phyloP scores from a whole-genome alignment of 2,888 invertebrate genomes.

The Agriotes lineatus region DNA sequence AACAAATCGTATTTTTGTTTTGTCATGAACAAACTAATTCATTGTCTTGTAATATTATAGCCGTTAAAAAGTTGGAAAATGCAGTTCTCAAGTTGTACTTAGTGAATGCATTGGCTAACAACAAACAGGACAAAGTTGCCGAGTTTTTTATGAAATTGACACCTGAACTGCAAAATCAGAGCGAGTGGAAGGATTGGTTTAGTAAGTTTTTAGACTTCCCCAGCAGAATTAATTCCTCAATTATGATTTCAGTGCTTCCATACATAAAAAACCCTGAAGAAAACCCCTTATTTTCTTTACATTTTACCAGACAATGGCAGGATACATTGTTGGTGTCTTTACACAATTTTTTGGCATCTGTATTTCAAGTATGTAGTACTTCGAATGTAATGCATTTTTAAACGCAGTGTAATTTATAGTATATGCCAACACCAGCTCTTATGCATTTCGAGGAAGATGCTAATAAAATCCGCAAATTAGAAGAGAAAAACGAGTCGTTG shows the following conservation, averaged over 20 bases:
- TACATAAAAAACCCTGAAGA: constrained; percentile 94
- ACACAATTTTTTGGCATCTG: constrained; percentile 92
- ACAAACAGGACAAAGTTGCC: constrained; percentile 85
- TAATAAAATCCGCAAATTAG: constrained; percentile 81
- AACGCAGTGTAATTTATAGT: constrained; percentile 65
- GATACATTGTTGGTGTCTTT: constrained; percentile 92
- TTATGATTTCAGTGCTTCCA: constrained; percentile 80
- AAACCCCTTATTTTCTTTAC: constrained; percentile 86
- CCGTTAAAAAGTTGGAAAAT: constrained; percentile 86
- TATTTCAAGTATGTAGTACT: constrained; percentile 74
- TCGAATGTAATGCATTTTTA: not conserved
- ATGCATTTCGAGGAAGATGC: constrained; percentile 90
- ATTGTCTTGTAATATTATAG: constrained; percentile 64
- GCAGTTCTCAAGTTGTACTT: constrained; percentile 90
- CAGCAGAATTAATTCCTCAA: too few relatives aligned
- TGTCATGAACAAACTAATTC: too few relatives aligned
- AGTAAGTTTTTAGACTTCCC: constrained; percentile 73
- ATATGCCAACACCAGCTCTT: constrained; percentile 88
- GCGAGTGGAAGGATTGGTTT: constrained; percentile 98
- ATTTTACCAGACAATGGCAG: constrained; percentile 95
- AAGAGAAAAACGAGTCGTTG: constrained; percentile 85
- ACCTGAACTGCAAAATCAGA: constrained; percentile 86
- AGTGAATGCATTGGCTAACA: constrained; percentile 86
- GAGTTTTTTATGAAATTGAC: constrained; percentile 93
- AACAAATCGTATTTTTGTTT: too few relatives aligned